Evolutionary conservation across 2,113 vertebrate genomes (phyloP), one percentile per base, ranked within the genome.

Genomic region (Calyptommatus sinebrachiatus): DNA sequence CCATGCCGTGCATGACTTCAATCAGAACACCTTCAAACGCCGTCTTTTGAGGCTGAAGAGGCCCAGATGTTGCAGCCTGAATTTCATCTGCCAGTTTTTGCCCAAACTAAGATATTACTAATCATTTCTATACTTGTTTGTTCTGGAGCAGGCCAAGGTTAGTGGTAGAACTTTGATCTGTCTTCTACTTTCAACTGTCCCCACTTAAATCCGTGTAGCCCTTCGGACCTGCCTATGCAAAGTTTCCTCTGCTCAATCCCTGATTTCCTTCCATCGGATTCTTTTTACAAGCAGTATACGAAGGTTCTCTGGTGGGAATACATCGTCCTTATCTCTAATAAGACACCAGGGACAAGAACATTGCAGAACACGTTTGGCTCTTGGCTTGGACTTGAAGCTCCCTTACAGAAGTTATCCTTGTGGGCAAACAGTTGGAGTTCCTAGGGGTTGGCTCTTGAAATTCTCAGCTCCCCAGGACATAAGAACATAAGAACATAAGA

Each of bases 391-490:
- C 16, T 76, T 73, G n/a, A 48, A 21, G 65, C 50, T 2, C 77
- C 69, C 74, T 71, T 2, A 28, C 79, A 12, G 18, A 65, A 31
- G 8, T 0, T 0, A 20, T 57, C 65, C 66, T 48, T 8, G 66
- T 45, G 73, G 77, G 73, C 62, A 31, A 53, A 28, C 45, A 72
- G 70, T 21, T 63, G 35, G 1, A 31, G 84, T 70, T 79, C 68
- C 83, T 53, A 26, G 0, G 22, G 50, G n/a, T 28, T 65, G 29
- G 21, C 20, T 73, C 57, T 28, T 50, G 2, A 46, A 60, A 62
- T 61, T 57, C 71, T 1, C 22, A 20, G 79, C 53, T 66, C 1
- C 0, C 1, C 0, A 5, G 35, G 8, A 4, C 20, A n/a, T n/a
- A n/a, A n/a, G n/a, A n/a, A n/a, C n/a, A n/a, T n/a, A n/a, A n/a